Conservation (phyloP, 1,140 invertebrate species). For the Arctopsyche grandis region DNA sequence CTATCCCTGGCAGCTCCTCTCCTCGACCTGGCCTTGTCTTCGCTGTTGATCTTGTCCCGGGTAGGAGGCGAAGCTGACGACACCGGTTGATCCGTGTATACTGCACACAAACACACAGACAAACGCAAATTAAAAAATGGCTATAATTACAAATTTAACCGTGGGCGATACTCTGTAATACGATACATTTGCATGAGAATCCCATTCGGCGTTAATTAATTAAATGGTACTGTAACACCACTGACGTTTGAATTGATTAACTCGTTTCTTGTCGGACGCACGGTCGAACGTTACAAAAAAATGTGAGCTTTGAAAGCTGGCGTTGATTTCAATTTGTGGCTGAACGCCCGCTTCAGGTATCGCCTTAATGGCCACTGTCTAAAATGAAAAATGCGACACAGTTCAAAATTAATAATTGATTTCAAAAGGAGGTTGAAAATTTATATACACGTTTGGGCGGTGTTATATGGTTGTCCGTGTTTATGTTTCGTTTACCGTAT, state of each 20-base stretch:
- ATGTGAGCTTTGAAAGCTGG: not conserved
- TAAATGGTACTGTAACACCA: slow-evolving; percentile 11
- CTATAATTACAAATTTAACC: slow-evolving; percentile 15
- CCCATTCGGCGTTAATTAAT: slow-evolving; percentile 27
- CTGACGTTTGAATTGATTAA: slow-evolving; percentile 23
- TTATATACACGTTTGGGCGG: no score
- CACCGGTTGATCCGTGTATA: slow-evolving; percentile 72
- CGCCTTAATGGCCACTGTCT: not conserved
- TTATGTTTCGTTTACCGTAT: no score
- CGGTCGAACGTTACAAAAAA: not conserved
- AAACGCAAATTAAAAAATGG: slow-evolving; percentile 31
- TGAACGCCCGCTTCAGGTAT: not conserved
- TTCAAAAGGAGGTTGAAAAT: no score
- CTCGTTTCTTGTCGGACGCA: not conserved
- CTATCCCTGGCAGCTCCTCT: slow-evolving; percentile 61
- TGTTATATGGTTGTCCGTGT: no score
- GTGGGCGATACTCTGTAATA: slow-evolving; percentile 15
- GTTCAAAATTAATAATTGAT: no score
- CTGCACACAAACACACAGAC: slow-evolving; percentile 58
- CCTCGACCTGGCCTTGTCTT: slow-evolving; percentile 73
- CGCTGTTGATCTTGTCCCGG: slow-evolving; percentile 76
- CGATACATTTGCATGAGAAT: slow-evolving; percentile 31
- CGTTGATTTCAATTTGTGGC: not conserved
- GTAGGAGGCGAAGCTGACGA: slow-evolving; percentile 79
- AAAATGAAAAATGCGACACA: not conserved